A percentile compares a stretch with the other conserved stretches of the same genome.
Evolutionary conservation across 2,888 invertebrate species (phyloP).

Genomic region (Melanargia galathea): DNA sequence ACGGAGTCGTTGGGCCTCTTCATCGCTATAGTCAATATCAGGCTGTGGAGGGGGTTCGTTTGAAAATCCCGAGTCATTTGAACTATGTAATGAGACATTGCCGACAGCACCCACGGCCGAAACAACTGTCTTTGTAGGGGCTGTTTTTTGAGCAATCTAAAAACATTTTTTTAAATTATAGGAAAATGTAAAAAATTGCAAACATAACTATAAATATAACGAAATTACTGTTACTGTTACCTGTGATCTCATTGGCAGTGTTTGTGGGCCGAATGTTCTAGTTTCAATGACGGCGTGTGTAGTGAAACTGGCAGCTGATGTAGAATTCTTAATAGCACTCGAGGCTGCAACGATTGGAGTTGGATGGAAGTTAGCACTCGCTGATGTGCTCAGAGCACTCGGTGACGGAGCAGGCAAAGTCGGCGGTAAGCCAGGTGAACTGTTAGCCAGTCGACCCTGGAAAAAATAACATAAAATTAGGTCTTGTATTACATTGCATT

Average conservation of each 20-base stretch:
- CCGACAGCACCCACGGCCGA: constrained; percentile 82
- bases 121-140: constrained; percentile 74
- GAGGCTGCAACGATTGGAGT: constrained; percentile 61
- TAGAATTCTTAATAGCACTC: constrained; percentile 80
- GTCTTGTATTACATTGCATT: background rate
- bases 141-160: constrained; percentile 72
- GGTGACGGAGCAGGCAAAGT: constrained; percentile 88
- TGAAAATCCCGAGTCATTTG: constrained; percentile 95
- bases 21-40: constrained; percentile 95
- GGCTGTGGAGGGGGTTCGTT: constrained; percentile 94
- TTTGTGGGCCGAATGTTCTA: constrained; percentile 77
- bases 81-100: constrained; percentile 92
- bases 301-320: constrained; percentile 83
- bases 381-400: constrained; percentile 83
- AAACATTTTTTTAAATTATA: constrained; percentile 9
- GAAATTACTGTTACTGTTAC: constrained; percentile 46
- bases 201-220: background rate
- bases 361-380: constrained; percentile 84
- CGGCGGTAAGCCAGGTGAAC: constrained; percentile 86
- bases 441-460: constrained; percentile 72
- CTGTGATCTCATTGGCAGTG: constrained; percentile 76
- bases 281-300: constrained; percentile 76
- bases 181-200: background rate
- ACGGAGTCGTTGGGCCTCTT: constrained; percentile 86
- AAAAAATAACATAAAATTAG: background rate